Conservation (phyloP, 2,888 invertebrate species). For the Amiota mariae region DNA sequence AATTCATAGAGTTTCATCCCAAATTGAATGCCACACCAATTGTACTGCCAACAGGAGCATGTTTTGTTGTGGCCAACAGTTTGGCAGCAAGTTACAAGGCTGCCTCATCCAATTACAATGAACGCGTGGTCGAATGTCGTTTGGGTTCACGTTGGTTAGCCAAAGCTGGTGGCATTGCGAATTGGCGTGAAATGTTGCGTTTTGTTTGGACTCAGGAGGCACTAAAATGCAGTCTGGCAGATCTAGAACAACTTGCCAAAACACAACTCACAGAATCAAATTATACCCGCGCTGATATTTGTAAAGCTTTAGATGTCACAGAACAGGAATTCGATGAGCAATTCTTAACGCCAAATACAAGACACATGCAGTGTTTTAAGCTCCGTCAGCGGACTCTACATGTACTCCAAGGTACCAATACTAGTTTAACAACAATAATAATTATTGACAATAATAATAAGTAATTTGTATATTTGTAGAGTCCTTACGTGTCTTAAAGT, state of each 20-base stretch:
- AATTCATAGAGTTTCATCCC: slow-evolving; percentile 95
- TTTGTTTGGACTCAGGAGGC: slow-evolving; percentile 84
- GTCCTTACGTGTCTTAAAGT: slow-evolving; percentile 87
- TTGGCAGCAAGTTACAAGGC: slow-evolving; percentile 93
- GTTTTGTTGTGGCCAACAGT: slow-evolving; percentile 96
- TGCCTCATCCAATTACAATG: slow-evolving; percentile 91
- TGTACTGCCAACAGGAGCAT: slow-evolving; percentile 85
- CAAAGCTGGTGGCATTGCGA: slow-evolving; percentile 76
- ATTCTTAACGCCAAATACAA: slow-evolving; percentile 80
- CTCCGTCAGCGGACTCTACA: slow-evolving; percentile 90
- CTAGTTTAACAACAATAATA: too few relatives aligned
- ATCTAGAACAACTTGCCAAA: slow-evolving; percentile 82
- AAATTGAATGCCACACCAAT: slow-evolving; percentile 82
- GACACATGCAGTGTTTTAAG: slow-evolving; percentile 80
- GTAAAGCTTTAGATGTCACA: slow-evolving; percentile 76
- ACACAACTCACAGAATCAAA: slow-evolving; percentile 78
- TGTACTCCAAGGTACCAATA: slow-evolving; percentile 81
- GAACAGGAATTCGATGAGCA: slow-evolving; percentile 78
- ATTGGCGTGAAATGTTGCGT: slow-evolving; percentile 80
- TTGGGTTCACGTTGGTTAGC: slow-evolving; percentile 88
- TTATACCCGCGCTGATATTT: slow-evolving; percentile 82
- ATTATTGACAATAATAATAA: too few relatives aligned
- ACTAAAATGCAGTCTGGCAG: slow-evolving; percentile 78
- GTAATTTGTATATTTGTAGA: slow-evolving; percentile 75
- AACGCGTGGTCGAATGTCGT: slow-evolving; percentile 94